These are phyloP conservation scores for Gorsachius goisagi DNA, from an alignment of 2,113 vertebrate species.

Conservation along the genomic window DNA sequence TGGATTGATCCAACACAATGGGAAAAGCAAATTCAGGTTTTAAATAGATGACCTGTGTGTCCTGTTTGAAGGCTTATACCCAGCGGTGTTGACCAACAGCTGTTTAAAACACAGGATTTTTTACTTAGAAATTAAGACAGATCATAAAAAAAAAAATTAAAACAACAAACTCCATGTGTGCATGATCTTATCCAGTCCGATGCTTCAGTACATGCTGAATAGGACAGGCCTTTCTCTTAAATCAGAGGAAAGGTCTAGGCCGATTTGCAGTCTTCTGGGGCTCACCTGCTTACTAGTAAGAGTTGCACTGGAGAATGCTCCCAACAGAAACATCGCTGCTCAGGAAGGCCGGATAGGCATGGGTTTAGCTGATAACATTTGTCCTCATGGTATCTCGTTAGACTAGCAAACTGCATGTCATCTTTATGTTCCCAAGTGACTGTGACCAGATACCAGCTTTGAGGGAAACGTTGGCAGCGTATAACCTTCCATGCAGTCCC, in stretches of 20 bases:
- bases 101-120: not conserved
- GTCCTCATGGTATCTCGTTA: rapidly evolving
- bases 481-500: rapidly evolving
- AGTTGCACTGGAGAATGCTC: rapidly evolving
- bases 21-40: not conserved
- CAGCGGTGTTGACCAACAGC: not conserved
- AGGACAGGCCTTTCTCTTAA: not conserved
- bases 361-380: not conserved
- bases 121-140: not conserved
- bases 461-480: not conserved
- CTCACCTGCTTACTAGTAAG: not conserved
- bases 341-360: not conserved
- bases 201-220: not conserved
- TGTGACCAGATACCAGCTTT: rapidly evolving
- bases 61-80: not conserved
- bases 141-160: not conserved
- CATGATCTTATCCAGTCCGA: not conserved
- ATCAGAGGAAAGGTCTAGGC: not conserved
- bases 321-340: not conserved
- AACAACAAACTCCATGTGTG: not conserved
- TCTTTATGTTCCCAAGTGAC: no score
- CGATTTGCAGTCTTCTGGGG: not conserved
- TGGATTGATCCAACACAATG: rapidly evolving
- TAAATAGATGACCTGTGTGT: not conserved
- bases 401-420: not conserved